Evolutionary conservation across 2,113 vertebrate species (phyloP).

Genomic region (Agelaius tricolor): DNA sequence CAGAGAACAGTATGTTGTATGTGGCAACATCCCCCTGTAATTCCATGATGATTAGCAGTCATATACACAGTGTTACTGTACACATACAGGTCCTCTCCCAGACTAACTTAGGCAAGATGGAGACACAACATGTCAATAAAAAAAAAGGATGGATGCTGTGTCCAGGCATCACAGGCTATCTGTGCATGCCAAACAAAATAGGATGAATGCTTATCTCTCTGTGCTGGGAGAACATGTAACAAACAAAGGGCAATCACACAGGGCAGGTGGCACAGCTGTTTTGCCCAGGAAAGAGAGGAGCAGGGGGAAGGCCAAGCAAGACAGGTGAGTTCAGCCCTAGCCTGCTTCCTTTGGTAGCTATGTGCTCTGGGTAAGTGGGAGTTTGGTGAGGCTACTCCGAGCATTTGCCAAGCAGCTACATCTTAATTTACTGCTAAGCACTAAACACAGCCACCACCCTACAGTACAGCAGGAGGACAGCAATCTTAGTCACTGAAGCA

Average conservation of each 20-base stretch:
- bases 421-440: not conserved
- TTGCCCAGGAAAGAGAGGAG: not conserved
- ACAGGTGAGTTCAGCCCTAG: not conserved
- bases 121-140: fast-evolving
- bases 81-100: not conserved
- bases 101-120: not conserved
- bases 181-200: not conserved
- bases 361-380: fast-evolving
- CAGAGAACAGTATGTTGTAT: not conserved
- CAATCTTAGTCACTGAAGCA: not conserved
- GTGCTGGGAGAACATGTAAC: not conserved
- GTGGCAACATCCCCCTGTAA: not conserved
- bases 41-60: not conserved
- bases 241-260: not conserved
- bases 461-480: not conserved
- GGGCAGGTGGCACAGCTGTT: not conserved
- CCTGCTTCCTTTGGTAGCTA: not conserved
- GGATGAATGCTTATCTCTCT: not conserved
- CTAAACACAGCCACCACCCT: not conserved
- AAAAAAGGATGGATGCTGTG: not conserved
- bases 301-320: not conserved
- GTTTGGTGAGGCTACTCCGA: not conserved
- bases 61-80: not conserved
- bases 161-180: not conserved
- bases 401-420: not conserved